phyloP scores from a whole-genome alignment of 2,797 vertebrate species.

The Simalia tracyae region DNA sequence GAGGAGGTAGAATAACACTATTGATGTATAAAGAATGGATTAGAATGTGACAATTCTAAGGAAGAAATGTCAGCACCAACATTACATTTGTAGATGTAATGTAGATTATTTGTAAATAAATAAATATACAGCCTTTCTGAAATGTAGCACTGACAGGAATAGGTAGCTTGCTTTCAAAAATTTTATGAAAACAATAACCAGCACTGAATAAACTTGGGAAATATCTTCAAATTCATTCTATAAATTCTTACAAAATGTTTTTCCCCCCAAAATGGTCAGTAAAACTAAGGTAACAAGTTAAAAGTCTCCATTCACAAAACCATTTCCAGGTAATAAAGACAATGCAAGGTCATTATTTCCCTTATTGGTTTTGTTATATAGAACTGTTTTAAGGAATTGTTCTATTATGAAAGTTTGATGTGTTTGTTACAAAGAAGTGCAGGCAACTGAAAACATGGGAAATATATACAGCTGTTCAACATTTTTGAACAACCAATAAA shows the following conservation, averaged over 20 bases:
- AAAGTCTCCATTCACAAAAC: neutral
- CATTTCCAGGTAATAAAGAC: neutral
- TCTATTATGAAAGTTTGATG: neutral
- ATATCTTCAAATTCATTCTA: neutral
- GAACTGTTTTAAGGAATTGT: neutral
- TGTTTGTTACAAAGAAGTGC: neutral
- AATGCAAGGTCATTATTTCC: neutral
- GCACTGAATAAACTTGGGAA: neutral
- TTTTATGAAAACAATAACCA: neutral
- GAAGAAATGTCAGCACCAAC: neutral
- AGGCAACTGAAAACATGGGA: neutral
- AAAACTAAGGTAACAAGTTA: neutral
- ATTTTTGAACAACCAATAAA: neutral
- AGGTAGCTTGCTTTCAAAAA: neutral
- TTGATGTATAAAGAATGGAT: conserved; percentile 30
- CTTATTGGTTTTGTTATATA: neutral
- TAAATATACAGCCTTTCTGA: neutral
- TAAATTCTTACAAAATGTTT: neutral
- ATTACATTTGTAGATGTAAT: neutral
- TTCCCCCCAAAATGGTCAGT: neutral
- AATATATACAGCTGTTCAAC: neutral
- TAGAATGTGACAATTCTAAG: neutral
- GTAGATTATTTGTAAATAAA: neutral
- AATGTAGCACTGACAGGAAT: neutral
- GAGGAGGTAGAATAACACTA: conserved; percentile 2